phyloP scores from a whole-genome alignment of 2,113 vertebrate species.

The Sisor rabdophorus region DNA sequence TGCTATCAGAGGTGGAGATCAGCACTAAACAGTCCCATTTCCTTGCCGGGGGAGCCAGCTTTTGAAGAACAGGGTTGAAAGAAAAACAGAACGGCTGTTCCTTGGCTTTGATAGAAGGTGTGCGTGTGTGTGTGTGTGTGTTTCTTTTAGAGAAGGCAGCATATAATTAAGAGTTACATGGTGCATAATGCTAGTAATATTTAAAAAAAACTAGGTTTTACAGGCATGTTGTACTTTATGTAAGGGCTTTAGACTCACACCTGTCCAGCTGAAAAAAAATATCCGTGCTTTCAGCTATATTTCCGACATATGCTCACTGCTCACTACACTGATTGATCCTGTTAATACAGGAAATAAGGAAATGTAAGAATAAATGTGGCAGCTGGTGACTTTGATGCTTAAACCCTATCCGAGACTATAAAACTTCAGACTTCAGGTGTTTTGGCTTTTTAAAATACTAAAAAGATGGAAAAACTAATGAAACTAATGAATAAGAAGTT shows the following conservation, averaged over 20 bases:
- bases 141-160: slow-evolving; percentile 9
- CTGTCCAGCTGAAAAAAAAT: background rate
- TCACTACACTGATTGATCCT: slow-evolving; percentile 15
- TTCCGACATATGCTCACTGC: background rate
- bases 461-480: background rate
- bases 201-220: background rate
- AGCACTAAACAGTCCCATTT: slow-evolving; percentile 60
- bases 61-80: slow-evolving; percentile 55
- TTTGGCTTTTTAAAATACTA: background rate
- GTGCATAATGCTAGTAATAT: background rate
- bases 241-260: background rate
- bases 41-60: slow-evolving; percentile 53
- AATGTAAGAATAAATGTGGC: slow-evolving; percentile 41
- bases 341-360: slow-evolving; percentile 45
- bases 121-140: slow-evolving; percentile 43
- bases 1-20: slow-evolving; percentile 61
- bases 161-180: slow-evolving; percentile 21
- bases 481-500: background rate
- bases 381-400: slow-evolving; percentile 59
- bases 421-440: slow-evolving; percentile 21
- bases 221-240: background rate
- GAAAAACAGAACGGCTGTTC: slow-evolving; percentile 24
- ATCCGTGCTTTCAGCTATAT: too few relatives aligned
- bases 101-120: background rate
- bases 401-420: slow-evolving; percentile 54